Evolutionary conservation across 2,113 vertebrate species (phyloP).

Genomic region (Ginglymostoma cirratum): DNA sequence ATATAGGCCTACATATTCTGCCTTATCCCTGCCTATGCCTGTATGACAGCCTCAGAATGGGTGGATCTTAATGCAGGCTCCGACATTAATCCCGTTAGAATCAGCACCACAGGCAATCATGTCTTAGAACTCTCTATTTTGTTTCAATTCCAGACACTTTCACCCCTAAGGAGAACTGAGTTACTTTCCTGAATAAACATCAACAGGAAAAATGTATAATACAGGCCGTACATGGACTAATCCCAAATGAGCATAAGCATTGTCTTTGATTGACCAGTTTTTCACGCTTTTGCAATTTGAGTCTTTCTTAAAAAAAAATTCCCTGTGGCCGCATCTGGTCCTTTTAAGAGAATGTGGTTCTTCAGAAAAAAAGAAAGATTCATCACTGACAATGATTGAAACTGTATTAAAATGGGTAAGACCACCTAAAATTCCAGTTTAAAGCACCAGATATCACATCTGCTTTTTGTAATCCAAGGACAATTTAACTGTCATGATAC

Average conservation of each 20-base stretch:
- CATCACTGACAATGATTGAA: background rate
- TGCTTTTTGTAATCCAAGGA: background rate
- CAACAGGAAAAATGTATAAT: background rate
- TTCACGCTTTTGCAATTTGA: background rate
- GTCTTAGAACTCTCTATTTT: too few species aligned
- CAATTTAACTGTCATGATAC: background rate
- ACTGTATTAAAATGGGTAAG: background rate
- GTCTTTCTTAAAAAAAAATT: background rate
- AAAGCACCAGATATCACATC: background rate
- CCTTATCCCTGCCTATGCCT: too few species aligned
- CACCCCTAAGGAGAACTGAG: background rate
- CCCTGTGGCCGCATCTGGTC: background rate
- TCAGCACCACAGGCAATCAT: too few species aligned
- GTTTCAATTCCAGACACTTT: background rate
- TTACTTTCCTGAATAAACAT: background rate
- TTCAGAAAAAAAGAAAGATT: background rate
- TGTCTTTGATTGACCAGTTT: background rate
- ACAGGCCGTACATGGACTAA: background rate
- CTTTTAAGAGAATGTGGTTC: background rate
- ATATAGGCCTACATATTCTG: too few species aligned
- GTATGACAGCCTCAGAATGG: too few species aligned
- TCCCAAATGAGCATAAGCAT: background rate
- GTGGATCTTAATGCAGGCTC: too few species aligned
- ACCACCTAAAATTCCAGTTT: background rate
- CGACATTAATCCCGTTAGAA: too few species aligned